These are phyloP conservation scores for Petaurus breviceps DNA, from an alignment of 2,113 vertebrate species.

Conservation along the genomic window DNA sequence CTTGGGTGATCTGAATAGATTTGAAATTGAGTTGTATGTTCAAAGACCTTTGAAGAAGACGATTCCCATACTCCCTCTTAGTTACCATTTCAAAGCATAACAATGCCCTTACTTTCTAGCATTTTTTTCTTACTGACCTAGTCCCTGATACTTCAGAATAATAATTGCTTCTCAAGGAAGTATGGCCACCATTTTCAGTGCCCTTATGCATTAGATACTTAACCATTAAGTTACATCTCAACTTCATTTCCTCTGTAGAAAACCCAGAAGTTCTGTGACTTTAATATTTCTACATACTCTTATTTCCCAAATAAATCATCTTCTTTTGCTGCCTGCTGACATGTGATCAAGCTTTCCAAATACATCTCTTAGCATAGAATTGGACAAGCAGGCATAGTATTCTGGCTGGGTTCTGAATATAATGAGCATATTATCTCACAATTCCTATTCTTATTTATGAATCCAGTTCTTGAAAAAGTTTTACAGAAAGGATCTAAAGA, in stretches of 20 bases:
- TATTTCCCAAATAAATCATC: not conserved
- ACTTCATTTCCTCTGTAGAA: not conserved
- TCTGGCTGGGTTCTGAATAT: not conserved
- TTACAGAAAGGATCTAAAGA: not conserved
- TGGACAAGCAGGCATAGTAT: not conserved
- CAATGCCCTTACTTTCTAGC: not conserved
- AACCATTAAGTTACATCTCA: not conserved
- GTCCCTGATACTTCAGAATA: not conserved
- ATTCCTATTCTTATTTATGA: not conserved
- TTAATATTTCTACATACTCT: not conserved
- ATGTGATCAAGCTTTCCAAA: not conserved
- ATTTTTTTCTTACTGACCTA: not conserved
- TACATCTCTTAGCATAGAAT: not conserved
- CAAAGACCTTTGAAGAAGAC: not conserved
- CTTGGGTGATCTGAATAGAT: not conserved
- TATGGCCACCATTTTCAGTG: not conserved
- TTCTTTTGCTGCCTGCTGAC: not conserved
- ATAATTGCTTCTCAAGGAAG: not conserved
- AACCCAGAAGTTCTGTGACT: constrained; percentile 5
- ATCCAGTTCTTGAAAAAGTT: not conserved
- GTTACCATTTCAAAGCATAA: not conserved
- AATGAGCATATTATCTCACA: not conserved
- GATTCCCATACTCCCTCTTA: not conserved
- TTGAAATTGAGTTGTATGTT: not conserved
- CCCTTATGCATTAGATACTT: not conserved